Evolutionary conservation across 2,797 vertebrate genomes (phyloP).

Genomic region (Cuculus canorus): DNA sequence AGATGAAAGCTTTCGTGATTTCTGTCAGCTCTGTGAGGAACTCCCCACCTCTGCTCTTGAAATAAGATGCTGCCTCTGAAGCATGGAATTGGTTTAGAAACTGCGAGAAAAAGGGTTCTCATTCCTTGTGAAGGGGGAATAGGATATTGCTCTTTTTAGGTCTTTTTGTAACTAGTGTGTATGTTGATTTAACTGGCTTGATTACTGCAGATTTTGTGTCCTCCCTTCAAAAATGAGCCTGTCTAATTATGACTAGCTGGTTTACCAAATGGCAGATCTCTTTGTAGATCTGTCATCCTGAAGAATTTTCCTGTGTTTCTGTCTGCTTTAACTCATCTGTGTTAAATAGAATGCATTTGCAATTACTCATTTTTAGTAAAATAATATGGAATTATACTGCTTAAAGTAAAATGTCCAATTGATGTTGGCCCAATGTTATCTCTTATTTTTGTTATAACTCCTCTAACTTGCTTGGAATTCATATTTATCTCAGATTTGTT

Average conservation of each 20-base stretch:
- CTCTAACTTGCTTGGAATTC: not conserved
- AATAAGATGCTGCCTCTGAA: not conserved
- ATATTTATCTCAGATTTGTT: not conserved
- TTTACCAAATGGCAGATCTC: conserved; percentile 36
- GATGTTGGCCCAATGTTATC: not conserved
- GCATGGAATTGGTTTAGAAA: not conserved
- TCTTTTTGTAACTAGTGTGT: not conserved
- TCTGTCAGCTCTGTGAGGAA: not conserved
- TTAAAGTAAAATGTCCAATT: not conserved
- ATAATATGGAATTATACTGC: not conserved
- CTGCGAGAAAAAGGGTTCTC: not conserved
- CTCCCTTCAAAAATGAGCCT: not conserved
- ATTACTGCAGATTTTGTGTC: conserved; percentile 1
- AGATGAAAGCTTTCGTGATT: not conserved
- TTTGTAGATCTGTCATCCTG: conserved; percentile 24
- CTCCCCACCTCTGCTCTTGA: not conserved
- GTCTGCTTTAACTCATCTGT: conserved; percentile 9
- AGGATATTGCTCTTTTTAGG: not conserved
- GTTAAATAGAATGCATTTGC: not conserved
- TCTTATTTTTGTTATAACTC: not conserved
- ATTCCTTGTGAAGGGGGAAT: not conserved
- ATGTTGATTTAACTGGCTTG: not conserved
- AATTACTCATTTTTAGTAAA: not conserved
- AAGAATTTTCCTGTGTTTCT: conserved; percentile 20
- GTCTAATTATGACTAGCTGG: conserved; percentile 18